Evolutionary conservation across 2,888 invertebrate species (phyloP), one percentile per base, ranked within the genome.

Genomic region (Malachius bipustulatus): DNA sequence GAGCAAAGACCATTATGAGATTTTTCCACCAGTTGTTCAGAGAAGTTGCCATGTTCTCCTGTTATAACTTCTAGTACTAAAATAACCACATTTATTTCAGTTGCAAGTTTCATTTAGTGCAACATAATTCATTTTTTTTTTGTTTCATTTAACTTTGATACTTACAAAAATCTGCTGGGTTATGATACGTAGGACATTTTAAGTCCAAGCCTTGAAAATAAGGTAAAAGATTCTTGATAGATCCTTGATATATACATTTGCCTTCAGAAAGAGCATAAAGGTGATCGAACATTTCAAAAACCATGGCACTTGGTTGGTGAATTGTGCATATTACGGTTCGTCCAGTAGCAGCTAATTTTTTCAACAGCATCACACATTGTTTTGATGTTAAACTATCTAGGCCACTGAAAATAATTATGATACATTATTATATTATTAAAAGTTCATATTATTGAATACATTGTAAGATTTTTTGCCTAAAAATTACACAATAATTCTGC

Each of bases 161-260:
- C 77, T 77, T 64, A 88, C 89, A 70, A 63, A 78, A 90, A 62
- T 91, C 91, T 10, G 89, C 84, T 26, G 90, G 89, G 64, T 90
- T 91, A 60, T 93, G 88, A 53, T 84, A 87, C 10, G 79, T 73
- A 0, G 91, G 93, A 60, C 93, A 93, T 15, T 69, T 65, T 9
- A 90, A 64, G 44, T 75, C 73, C 38, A 78, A 65, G 42, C 73
- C 71, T 33, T 71, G 68, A 40, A 93, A 64, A 65, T 80, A 93
- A 0, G 83, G 81, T 32, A 91, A 66, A 13, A 94, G 62, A 37
- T 76, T 75, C 16, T 70, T 67, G 1, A 85, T 74, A 1, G 81
- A 74, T 4, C 93, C 93, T 40, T 83, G 76, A 56, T 82, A 87
- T 11, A 82, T 75, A 54, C 85, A 87, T 44, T 71, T 67, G 0